phyloP scores from a whole-genome alignment of 1,140 invertebrate genomes.

The Zophobas atratus region DNA sequence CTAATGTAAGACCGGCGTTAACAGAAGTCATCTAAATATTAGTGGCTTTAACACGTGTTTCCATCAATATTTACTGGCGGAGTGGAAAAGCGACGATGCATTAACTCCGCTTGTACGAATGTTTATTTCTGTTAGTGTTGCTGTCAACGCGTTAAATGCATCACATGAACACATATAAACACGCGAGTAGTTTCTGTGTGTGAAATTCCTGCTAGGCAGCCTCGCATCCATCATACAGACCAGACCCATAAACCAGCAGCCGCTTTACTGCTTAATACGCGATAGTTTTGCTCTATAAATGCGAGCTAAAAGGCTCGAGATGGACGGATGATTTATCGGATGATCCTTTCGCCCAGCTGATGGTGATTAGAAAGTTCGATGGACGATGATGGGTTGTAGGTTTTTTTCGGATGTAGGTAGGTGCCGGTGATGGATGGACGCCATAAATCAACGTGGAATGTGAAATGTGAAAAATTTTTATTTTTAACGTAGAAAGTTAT shows the following conservation, averaged over 20 bases:
- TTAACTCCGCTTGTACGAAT: constrained; percentile 49
- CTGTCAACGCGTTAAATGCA: constrained; percentile 55
- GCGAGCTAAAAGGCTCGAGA: background rate
- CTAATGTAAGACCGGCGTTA: constrained; percentile 36
- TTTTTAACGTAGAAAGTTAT: constrained; percentile 19
- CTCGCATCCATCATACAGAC: constrained; percentile 50
- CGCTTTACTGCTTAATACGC: background rate
- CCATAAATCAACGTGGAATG: constrained; percentile 13
- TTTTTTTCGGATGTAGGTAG: background rate
- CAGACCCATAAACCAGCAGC: constrained; percentile 22
- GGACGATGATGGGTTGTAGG: background rate
- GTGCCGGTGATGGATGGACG: constrained; percentile 11
- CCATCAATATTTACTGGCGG: constrained; percentile 54
- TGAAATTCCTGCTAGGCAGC: constrained; percentile 43
- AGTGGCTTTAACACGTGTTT: constrained; percentile 52
- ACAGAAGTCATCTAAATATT: constrained; percentile 51
- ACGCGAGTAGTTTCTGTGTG: constrained; percentile 45
- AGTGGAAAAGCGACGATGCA: constrained; percentile 47
- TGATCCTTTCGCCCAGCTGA: constrained; percentile 13
- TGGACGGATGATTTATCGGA: constrained; percentile 8
- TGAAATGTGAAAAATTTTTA: constrained; percentile 12
- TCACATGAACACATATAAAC: constrained; percentile 54
- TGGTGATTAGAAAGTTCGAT: constrained; percentile 26
- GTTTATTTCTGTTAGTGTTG: constrained; percentile 54
- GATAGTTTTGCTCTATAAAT: constrained; percentile 1